Evolutionary conservation across 1,140 invertebrate species (phyloP), one percentile per base, ranked within the genome.

Genomic region (Pararge aegeria): DNA sequence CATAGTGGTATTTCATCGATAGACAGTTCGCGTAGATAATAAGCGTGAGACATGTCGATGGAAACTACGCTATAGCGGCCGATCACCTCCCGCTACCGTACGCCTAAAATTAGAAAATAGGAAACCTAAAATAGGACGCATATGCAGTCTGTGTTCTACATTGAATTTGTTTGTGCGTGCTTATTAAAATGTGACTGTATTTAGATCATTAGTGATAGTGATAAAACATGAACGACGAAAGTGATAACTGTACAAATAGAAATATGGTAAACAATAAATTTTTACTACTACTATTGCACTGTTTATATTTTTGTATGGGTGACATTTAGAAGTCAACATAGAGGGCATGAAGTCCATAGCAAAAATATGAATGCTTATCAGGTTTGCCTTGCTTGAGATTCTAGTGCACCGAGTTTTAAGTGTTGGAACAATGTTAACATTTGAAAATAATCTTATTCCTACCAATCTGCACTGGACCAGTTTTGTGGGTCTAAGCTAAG

Each of bases 71-170:
- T 64, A 66, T 57, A 65, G 66, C 71, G 64, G 54, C 57, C 61
- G 57, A 61, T 55, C 55, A 59, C 49, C 54, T 52, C 66, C 66
- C n/a, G 37, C 46, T 48, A 51, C 46, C 27, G 59, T 67, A 57
- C 52, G 62, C 53, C 78, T 89, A 89, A 71, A 80, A 73, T 80
- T 87, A 89, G 83, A 84, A 77, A 81, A 76, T 84, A 75, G 79
- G 65, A 78, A 73, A 82, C 54, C 73, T 81, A 80, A 77, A 78
- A 78, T 79, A 70, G 73, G 68, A 67, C 54, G 61, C 58, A 58
- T 53, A 61, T 68, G 55, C 64, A 71, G 53, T 73, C 64, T 56
- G 65, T 66, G 62, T 50, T 66, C 48, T 64, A 59, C 30, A 59
- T 57, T 58, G 20, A 30, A 44, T 27, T 54, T 38, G 12, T 49